Base-by-base conservation (phyloP, 2,113 vertebrate genomes). In the Phrynocephalus versicolor region DNA sequence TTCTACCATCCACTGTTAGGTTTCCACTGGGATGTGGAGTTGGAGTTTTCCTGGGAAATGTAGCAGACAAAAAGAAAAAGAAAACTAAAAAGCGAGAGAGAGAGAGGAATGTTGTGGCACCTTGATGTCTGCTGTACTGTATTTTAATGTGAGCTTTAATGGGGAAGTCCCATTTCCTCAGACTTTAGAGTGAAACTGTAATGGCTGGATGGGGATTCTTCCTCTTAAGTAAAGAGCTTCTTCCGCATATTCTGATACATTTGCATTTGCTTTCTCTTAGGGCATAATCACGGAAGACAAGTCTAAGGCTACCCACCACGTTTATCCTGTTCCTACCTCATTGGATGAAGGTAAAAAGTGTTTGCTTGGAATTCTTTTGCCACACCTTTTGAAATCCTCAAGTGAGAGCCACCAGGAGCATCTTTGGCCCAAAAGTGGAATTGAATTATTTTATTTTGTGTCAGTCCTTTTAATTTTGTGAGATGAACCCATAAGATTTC, bases 271-370 rank as follows among this genome's bases (percentile, higher is more conserved):
- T 55, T 88, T 37, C 62, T 71, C 33, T 58, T 88, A 99, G 99
- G 99, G 99, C 85, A 97, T 98, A 55, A 97, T 98, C 79, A 99
- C 97, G 67, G 99, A 99, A 51, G 99, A 99, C 79, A 99, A 98
- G 78, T 97, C 97, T 3, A 99, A 99, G 93, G 98, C 98, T 58
- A 99, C 99, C 70, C 98, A 99, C 92, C 97, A 98, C 1, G 96
- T 99, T 90, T 98, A 97, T 90, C 97, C 98, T 0, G 96, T 97
- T 89, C 95, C 96, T 87, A 93, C 97, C 76, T 97, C 97, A 91
- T 75, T 95, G 88, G 99, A 99, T 83, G 98, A 99, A 91, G 99
- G 99, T 99, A 94, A 93, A 85, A 21, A 60, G 33, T 19, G 37
- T 0, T 13, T 10, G 0, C 1, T 25, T 10, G 6, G 23, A 67